A percentile compares a stretch with the other conserved stretches of the same genome.
Conservation (phyloP, 2,113 vertebrate genomes). For the Apteryx mantelli region DNA sequence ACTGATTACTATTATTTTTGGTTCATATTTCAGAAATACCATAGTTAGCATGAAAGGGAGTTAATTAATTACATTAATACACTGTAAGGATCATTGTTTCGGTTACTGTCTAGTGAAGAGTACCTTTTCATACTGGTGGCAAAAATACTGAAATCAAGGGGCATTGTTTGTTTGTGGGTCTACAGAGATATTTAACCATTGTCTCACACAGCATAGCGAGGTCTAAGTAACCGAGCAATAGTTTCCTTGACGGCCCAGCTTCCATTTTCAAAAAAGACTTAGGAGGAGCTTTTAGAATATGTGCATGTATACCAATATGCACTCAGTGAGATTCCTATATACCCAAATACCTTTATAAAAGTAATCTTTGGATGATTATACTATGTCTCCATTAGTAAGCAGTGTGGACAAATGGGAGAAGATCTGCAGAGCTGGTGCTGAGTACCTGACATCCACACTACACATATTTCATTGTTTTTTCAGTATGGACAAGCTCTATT, state of each 20-base stretch:
- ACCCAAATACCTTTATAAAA: not conserved
- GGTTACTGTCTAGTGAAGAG: not conserved
- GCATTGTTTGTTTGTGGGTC: not conserved
- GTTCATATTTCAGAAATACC: not conserved
- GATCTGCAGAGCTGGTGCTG: not conserved
- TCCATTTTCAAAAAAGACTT: not conserved
- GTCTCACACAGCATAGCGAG: not conserved
- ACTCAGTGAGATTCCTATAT: not conserved
- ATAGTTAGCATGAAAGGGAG: not conserved
- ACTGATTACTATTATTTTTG: not conserved
- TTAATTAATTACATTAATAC: not conserved
- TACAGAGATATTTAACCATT: not conserved
- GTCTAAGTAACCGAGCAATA: not conserved
- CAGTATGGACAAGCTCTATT: not conserved
- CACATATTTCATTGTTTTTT: not conserved
- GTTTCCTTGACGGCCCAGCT: not conserved
- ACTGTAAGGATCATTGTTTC: not conserved
- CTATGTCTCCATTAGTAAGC: not conserved
- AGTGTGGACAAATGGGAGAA: not conserved
- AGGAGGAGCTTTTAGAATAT: not conserved
- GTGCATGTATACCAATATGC: not conserved
- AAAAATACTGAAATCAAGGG: not conserved
- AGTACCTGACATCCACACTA: not conserved
- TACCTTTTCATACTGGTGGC: not conserved
- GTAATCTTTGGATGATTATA: not conserved